Conservation (phyloP, 2,888 invertebrate species). For the Ferdinandea cuprea region DNA sequence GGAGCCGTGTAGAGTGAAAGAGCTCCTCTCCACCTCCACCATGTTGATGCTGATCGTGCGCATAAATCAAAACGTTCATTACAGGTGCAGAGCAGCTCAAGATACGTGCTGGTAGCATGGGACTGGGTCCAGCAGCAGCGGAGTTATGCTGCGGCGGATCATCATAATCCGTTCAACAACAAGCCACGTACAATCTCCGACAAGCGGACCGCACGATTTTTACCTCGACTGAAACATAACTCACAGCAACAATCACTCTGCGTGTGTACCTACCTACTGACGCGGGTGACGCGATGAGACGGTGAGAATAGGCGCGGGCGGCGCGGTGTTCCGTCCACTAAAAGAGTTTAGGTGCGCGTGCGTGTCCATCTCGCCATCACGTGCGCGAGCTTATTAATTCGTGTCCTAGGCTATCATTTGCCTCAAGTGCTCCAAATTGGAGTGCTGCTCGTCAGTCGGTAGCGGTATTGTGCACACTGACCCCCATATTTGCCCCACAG, state of each 20-base stretch:
- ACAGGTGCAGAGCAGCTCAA: slow-evolving; percentile 70
- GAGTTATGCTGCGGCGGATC: not conserved
- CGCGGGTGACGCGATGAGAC: not conserved
- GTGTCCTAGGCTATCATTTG: slow-evolving; percentile 52
- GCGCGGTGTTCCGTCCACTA: too few species aligned
- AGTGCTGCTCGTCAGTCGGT: slow-evolving; percentile 53
- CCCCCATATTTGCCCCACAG: not conserved
- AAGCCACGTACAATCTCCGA: slow-evolving; percentile 59
- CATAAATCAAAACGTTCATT: slow-evolving; percentile 72
- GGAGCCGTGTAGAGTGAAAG: slow-evolving; percentile 3
- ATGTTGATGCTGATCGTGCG: slow-evolving; percentile 63
- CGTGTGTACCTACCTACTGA: not conserved
- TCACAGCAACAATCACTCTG: slow-evolving; percentile 65
- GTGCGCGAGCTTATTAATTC: slow-evolving; percentile 61
- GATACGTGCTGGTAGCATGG: slow-evolving; percentile 50
- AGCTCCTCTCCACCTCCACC: slow-evolving; percentile 27
- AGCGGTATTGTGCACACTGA: slow-evolving; percentile 25
- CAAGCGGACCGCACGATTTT: slow-evolving; percentile 66
- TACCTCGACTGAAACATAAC: slow-evolving; percentile 61
- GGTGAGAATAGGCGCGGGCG: not conserved
- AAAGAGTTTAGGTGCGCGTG: slow-evolving; percentile 59
- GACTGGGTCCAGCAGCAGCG: slow-evolving; percentile 23
- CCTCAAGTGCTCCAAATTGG: slow-evolving; percentile 63
- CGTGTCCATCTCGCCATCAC: slow-evolving; percentile 50
- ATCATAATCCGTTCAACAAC: slow-evolving; percentile 55